A percentile compares a stretch with the other conserved stretches of the same genome.
phyloP scores from a whole-genome alignment of 2,888 invertebrate species.

The Hyppa rectilinea region DNA sequence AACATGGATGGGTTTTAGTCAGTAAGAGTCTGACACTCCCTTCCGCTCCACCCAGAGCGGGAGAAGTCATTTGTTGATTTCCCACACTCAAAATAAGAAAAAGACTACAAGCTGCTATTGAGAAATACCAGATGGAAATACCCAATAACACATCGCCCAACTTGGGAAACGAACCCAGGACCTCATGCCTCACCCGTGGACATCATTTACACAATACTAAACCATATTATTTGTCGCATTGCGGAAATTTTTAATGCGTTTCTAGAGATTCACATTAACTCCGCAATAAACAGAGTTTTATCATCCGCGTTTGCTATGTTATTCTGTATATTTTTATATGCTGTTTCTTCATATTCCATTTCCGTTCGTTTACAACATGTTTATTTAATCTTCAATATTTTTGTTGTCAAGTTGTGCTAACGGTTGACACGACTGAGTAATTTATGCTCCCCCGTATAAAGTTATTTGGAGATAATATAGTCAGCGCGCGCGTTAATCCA shows the following conservation, averaged over 20 bases:
- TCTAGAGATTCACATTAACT: slow-evolving; percentile 45
- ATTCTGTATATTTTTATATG: slow-evolving; percentile 11
- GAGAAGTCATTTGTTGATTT: no score
- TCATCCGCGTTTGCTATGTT: slow-evolving; percentile 15
- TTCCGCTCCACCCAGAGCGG: no score
- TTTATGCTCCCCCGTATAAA: slow-evolving; percentile 26
- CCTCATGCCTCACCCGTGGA: no score
- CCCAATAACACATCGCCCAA: no score
- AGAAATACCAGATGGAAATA: no score
- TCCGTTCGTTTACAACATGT: background rate
- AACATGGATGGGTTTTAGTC: no score
- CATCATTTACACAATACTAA: slow-evolving; percentile 17
- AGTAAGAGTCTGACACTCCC: no score
- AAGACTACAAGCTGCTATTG: no score
- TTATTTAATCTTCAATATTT: slow-evolving; percentile 15
- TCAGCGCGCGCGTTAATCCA: slow-evolving; percentile 25
- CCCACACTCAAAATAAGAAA: no score
- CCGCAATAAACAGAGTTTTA: slow-evolving; percentile 43
- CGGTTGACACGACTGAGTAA: slow-evolving; percentile 18
- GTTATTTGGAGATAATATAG: slow-evolving; percentile 33
- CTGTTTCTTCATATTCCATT: slow-evolving; percentile 6
- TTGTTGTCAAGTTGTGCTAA: slow-evolving; percentile 15
- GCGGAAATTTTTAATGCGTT: slow-evolving; percentile 68
- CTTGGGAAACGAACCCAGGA: no score
- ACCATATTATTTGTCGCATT: slow-evolving; percentile 70